phyloP scores from a whole-genome alignment of 1,140 invertebrate genomes.

The Ladona fulva region DNA sequence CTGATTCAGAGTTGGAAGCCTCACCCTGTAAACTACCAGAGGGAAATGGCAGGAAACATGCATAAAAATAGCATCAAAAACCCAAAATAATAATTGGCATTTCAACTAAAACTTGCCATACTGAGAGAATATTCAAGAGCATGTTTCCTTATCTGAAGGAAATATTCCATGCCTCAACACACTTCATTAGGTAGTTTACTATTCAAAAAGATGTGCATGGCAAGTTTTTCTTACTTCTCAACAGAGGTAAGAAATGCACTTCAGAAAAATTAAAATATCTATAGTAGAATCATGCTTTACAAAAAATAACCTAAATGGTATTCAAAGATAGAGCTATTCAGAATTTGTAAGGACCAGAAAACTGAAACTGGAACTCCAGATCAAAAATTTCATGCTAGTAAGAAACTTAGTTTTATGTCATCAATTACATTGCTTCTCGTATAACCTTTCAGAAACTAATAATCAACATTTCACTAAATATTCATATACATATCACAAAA shows the following conservation, averaged over 20 bases:
- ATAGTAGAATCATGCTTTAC: neutral
- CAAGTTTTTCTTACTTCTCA: neutral
- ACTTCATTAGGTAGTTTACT: no score
- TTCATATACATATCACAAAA: no score
- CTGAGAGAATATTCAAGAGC: neutral
- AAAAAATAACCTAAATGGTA: neutral
- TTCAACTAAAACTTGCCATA: neutral
- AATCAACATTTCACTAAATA: no score
- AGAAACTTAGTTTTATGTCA: no score
- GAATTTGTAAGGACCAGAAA: neutral
- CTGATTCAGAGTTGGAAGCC: neutral
- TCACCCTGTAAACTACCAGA: conserved; percentile 4
- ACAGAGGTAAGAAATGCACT: neutral
- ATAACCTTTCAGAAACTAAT: no score
- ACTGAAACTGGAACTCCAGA: no score
- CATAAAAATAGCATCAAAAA: neutral
- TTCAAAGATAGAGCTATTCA: neutral
- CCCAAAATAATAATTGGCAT: neutral
- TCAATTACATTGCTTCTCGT: no score
- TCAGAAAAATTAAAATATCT: neutral
- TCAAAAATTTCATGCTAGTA: no score
- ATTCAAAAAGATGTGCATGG: neutral
- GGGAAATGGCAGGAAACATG: neutral
- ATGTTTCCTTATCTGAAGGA: no score
- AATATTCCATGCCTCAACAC: no score